Base-by-base conservation (phyloP, 2,113 vertebrate genomes). In the Casuarius casuarius region DNA sequence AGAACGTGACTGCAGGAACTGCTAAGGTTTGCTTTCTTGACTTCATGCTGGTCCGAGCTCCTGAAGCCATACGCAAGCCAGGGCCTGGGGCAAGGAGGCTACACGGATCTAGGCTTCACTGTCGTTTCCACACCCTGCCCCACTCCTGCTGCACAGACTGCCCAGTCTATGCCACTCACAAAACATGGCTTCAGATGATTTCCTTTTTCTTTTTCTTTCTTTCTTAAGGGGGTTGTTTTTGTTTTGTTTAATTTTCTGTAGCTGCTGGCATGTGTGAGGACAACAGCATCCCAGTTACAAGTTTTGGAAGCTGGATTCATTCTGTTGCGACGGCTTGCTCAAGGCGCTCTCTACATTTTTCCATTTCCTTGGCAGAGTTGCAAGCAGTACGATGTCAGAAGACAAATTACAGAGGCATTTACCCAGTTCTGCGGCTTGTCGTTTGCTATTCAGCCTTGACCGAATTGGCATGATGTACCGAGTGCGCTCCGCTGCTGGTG, bases 371-470 rank as follows among this genome's bases (percentile, higher is more conserved):
- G 93, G 92, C 97, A 95, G 92, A 94, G 78, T 92, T 95, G 94
- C 89, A 90, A 88, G 96, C 82, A 83, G 84, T 38, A 65, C 78
- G 70, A 54, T 56, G 87, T 87, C 95, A 92, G 87, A 87, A 97
- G 92, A 96, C 94, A 97, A 94, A 95, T 96, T 89, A 92, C 74
- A 94, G 91, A 85, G 89, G 74, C 94, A 83, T 92, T 95, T 96
- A 85, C 94, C 59, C 96, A 71, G 56, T 88, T 84, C 89, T 92
- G 82, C 74, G 78, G 51, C 89, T 80, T 65, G 84, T 81, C 7
- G 0, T 67, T 71, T 56, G 67, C 93, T 94, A 78, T 90, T 97
- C 92, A 96, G 96, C 84, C 87, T 77, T 88, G 92, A 90, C 95
- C 15, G 0, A 83, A 35, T 87, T 81, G 94, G 87, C 96, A 90